A percentile compares a stretch with the other conserved stretches of the same genome.
phyloP scores from a whole-genome alignment of 2,797 vertebrate species.

The Cephalopachus bancanus region DNA sequence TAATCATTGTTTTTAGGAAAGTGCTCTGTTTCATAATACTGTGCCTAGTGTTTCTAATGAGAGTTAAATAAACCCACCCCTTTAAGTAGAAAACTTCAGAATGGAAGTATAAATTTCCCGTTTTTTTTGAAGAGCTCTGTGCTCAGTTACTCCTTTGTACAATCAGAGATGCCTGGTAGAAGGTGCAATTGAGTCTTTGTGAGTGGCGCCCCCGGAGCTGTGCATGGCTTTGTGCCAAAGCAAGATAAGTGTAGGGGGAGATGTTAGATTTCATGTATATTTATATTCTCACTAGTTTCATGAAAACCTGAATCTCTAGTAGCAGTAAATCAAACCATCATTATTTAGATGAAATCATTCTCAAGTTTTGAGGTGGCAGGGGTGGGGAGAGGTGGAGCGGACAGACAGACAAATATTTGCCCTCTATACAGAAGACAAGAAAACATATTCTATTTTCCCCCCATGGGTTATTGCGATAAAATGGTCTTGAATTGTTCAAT shows the following conservation, averaged over 20 bases:
- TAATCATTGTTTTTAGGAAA: background rate
- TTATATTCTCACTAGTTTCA: background rate
- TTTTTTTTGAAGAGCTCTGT: constrained; percentile 25
- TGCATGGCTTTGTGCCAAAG: background rate
- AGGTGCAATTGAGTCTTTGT: background rate
- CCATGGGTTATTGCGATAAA: constrained; percentile 42
- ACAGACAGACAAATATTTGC: constrained; percentile 40
- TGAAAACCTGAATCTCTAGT: constrained; percentile 45
- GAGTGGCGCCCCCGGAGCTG: background rate
- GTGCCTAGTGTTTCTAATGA: background rate
- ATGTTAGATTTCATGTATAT: background rate
- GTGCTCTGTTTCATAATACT: background rate
- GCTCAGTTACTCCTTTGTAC: background rate
- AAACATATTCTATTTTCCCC: constrained; percentile 31
- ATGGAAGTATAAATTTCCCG: background rate
- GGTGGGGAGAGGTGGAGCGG: background rate
- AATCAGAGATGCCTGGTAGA: background rate
- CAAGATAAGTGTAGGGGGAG: background rate
- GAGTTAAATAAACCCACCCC: background rate
- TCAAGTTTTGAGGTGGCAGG: background rate
- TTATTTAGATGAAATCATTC: constrained; percentile 31
- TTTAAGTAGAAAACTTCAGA: constrained; percentile 23
- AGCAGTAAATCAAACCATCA: background rate
- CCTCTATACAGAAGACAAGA: constrained; percentile 4
- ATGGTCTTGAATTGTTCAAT: constrained; percentile 55